Conservation (phyloP, 2,888 invertebrate genomes). For the Alentia gelatinosa region DNA sequence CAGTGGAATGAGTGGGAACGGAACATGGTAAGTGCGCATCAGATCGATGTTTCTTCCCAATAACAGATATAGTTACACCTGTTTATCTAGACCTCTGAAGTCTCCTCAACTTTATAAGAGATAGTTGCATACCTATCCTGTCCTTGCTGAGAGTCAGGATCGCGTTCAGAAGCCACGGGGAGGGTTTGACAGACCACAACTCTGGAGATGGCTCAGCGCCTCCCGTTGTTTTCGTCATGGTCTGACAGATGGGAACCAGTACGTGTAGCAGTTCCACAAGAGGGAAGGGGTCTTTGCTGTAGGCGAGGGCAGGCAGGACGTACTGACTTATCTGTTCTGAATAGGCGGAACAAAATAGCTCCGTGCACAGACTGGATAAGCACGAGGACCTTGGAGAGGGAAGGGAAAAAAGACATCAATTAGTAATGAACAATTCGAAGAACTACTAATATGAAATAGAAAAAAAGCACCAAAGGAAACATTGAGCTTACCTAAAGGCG, state of each 20-base stretch:
- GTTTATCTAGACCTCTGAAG: too few species aligned
- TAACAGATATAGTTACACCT: too few species aligned
- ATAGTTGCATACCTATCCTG: constrained; percentile 86
- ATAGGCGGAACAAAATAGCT: constrained; percentile 76
- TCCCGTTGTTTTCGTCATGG: too few species aligned
- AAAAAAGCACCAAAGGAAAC: too few species aligned
- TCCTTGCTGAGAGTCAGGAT: constrained; percentile 86
- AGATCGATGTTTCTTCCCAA: too few species aligned
- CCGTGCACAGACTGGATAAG: constrained; percentile 66
- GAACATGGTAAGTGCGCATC: too few species aligned
- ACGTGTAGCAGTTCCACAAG: constrained; percentile 76
- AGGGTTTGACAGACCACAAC: constrained; percentile 82
- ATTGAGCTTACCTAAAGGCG: constrained; percentile 70
- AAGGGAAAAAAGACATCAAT: not conserved
- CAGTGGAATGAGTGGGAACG: too few species aligned
- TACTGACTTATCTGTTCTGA: constrained; percentile 78
- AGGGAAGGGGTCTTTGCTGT: constrained; percentile 76
- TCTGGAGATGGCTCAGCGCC: not conserved
- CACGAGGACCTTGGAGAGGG: not conserved
- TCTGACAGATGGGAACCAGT: constrained; percentile 64
- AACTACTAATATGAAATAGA: not conserved
- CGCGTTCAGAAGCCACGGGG: constrained; percentile 86
- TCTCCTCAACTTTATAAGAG: too few species aligned
- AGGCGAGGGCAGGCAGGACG: constrained; percentile 78
- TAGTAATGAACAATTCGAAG: not conserved